These are phyloP conservation scores for Colletes gigas DNA, from an alignment of 1,140 invertebrate genomes.

Conservation along the genomic window DNA sequence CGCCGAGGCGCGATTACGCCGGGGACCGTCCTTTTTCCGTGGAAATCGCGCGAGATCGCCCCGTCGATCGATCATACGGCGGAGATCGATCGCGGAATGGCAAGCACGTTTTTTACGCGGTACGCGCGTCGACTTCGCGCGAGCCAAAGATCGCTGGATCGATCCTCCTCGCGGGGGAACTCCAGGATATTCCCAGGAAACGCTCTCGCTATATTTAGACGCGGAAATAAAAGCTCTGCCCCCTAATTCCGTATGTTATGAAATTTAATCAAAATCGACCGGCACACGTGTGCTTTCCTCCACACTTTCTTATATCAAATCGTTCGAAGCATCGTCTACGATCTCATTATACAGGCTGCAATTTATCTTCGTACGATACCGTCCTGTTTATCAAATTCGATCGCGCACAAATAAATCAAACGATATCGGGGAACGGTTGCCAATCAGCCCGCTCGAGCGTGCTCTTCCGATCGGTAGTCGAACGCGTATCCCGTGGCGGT, in stretches of 20 bases:
- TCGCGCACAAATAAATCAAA: too few relatives aligned
- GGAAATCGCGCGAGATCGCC: background rate
- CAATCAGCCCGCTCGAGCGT: too few relatives aligned
- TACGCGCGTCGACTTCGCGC: background rate
- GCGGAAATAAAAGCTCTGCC: slow-evolving; percentile 20
- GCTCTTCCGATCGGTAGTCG: too few relatives aligned
- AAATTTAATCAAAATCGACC: too few relatives aligned
- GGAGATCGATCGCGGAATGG: slow-evolving; percentile 20
- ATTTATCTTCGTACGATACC: too few relatives aligned
- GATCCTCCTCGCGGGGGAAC: background rate
- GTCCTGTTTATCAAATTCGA: too few relatives aligned
- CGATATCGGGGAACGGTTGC: too few relatives aligned
- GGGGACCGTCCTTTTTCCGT: slow-evolving; percentile 37
- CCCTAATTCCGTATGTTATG: background rate
- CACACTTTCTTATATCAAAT: too few relatives aligned
- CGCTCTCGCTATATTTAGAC: slow-evolving; percentile 11
- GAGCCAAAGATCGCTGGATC: slow-evolving; percentile 8
- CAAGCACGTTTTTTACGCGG: slow-evolving; percentile 9
- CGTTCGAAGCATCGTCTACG: too few relatives aligned
- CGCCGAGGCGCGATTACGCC: slow-evolving; percentile 40
- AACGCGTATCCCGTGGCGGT: too few relatives aligned
- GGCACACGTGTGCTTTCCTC: too few relatives aligned
- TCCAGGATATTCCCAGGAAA: background rate
- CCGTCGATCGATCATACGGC: slow-evolving; percentile 27
- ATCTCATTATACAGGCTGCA: too few relatives aligned